Evolutionary conservation across 2,888 invertebrate species (phyloP), one percentile per base, ranked within the genome.

Genomic region (Cancer borealis): DNA sequence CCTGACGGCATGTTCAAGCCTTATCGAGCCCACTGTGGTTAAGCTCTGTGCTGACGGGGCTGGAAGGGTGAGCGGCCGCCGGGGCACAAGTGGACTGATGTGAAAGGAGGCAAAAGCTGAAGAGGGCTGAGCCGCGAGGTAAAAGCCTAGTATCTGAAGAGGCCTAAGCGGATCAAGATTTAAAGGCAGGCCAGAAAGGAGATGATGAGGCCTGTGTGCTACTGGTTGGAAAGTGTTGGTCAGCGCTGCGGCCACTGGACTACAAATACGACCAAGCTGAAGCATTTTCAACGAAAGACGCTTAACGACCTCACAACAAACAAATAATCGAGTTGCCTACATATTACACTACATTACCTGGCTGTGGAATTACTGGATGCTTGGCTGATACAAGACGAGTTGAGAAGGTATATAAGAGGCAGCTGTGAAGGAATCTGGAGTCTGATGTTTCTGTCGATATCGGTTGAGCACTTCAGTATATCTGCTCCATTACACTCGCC

Each of bases 81-180:
- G 84, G 84, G 84, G 39, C 30, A 84, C 84, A 39, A 84, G 84
- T 84, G 84, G 84, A 30, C 84, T 84, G 84, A 84, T 39, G 84
- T 84, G 30, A 84, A 39, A 84, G 39, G 39, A 30, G 73, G 26
- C 73, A 73, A 73, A 26, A 73, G 73, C 39, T 79, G 5, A 26
- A 79, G 73, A 4, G 84, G 84, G 84, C 39, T 84, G 84, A 84
- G 39, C 84, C 84, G 84, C 14, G 14, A 26, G 26, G 84, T 2
- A 84, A 84, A 84, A 39, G 14, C 73, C 26, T 60, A n/a, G 73
- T 73, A 26, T 73, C 73, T 73, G 84, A 84, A 39, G 73, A 79
- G 73, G 84, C 14, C 39, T 84, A 14, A 84, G 84, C 39, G 12
- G 26, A 26, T n/a, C 0, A 73, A 73, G 73, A 73, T 73, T 73